Conservation (phyloP, 2,888 invertebrate genomes). For the Mamestra brassicae region DNA sequence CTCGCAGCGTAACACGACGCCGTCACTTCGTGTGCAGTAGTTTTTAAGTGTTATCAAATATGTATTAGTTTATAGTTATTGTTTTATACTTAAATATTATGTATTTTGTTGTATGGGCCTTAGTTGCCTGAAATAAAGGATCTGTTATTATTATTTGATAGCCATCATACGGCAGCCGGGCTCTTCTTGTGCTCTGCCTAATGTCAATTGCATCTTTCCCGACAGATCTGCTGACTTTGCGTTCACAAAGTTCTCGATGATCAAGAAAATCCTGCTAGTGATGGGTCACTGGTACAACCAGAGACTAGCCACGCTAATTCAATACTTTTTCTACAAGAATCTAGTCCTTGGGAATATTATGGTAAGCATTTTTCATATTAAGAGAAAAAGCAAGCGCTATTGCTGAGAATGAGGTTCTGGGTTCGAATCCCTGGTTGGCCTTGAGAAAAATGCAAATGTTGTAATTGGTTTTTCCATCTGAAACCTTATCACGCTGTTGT, state of each 20-base stretch:
- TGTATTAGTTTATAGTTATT: no score
- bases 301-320: slow-evolving; percentile 93
- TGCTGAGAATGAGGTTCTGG: not conserved
- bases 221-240: slow-evolving; percentile 95
- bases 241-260: slow-evolving; percentile 95
- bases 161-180: no score
- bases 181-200: not conserved
- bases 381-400: not conserved
- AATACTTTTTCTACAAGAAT: slow-evolving; percentile 97
- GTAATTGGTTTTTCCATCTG: not conserved
- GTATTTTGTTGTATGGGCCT: no score
- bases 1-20: not conserved
- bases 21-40: no score
- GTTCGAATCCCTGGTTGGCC: not conserved
- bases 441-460: not conserved
- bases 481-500: no score
- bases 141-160: no score
- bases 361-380: slow-evolving; percentile 77
- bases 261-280: slow-evolving; percentile 94
- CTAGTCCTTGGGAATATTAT: slow-evolving; percentile 93
- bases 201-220: not conserved
- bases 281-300: slow-evolving; percentile 96
- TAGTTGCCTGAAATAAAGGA: no score
- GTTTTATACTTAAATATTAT: no score
- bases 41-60: no score